A percentile compares a stretch with the other conserved stretches of the same genome.
These are phyloP conservation scores for Neodiprion fabricii DNA, from an alignment of 1,140 invertebrate species.

Conservation along the genomic window DNA sequence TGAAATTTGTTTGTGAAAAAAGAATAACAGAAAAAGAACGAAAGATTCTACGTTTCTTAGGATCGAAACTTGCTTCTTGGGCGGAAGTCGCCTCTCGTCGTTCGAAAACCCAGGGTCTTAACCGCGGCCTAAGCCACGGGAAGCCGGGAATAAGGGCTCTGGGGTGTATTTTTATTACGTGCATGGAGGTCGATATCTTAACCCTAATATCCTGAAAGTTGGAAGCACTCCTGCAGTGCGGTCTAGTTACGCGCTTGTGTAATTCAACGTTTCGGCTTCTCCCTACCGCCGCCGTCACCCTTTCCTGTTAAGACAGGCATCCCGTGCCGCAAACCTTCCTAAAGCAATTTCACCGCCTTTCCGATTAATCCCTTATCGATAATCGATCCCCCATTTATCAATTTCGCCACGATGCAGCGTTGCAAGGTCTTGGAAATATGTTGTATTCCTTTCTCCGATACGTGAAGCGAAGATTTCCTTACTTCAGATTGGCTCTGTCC, in stretches of 20 bases:
- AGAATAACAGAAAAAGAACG: neutral
- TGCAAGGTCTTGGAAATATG: too few species aligned
- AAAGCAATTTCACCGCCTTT: too few species aligned
- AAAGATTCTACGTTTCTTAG: neutral
- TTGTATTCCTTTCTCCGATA: too few species aligned
- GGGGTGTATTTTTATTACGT: neutral
- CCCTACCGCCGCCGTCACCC: neutral
- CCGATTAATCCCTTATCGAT: too few species aligned
- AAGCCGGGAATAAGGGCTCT: neutral
- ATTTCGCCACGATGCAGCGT: too few species aligned
- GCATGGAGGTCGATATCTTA: neutral
- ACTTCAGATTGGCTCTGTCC: too few species aligned
- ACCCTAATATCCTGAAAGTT: conserved; percentile 4
- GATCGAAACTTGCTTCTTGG: neutral
- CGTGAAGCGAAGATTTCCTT: too few species aligned
- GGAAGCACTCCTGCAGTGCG: neutral
- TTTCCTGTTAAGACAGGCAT: too few species aligned
- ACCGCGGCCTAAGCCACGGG: neutral
- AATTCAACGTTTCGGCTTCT: neutral
- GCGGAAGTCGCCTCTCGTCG: neutral
- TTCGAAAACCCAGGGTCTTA: neutral
- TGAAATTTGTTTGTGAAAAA: neutral
- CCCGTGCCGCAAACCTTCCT: too few species aligned
- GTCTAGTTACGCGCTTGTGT: neutral
- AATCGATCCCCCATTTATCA: too few species aligned